Base-by-base conservation (phyloP, 2,888 invertebrate genomes). In the Ormyrus labotus region DNA sequence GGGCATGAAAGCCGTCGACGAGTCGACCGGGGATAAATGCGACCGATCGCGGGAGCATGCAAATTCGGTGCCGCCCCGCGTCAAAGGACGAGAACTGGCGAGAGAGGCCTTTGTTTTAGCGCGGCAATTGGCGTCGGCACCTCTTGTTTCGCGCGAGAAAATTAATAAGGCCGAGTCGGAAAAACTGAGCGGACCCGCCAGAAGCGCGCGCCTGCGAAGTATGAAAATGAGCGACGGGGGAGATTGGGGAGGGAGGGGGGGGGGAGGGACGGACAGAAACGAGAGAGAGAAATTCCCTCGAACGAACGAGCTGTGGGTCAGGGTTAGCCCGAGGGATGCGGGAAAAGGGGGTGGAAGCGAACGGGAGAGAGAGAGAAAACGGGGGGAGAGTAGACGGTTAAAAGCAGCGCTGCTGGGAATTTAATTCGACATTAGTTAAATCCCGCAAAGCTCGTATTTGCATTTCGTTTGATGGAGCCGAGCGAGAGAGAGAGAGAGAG, bases 271-370 rank as follows among this genome's bases (percentile, higher is more conserved):
- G 55, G 11, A 60, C 10, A 45, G 34, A n/a, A 45, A 63, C 34
- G 58, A 11, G 19, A 53, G 57, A 55, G 67, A 58, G 53, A 72
- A 67, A 87, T 86, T 87, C 87, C 87, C 87, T 86, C 85, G 85
- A 86, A 86, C 83, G 85, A 81, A 76, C 83, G 81, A 83, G 84
- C 87, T 88, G 86, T 88, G 89, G 89, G 89, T 89, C 89, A 89
- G 89, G 89, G 89, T 89, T 89, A 87, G 81, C 81, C 69, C 78
- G 70, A 81, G 81, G 78, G 75, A 71, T 55, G 76, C 19, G 58
- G 67, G 51, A 71, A 67, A 76, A 71, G 72, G 73, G 63, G 68
- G 72, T 19, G 57, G 13, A 60, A 48, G 61, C 7, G 53, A 11
- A n/a, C 13, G 60, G 50, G 67, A n/a, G 19, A 71, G 67, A 45